Base-by-base conservation (phyloP, 2,888 invertebrate genomes). In the Trichacis sp. region DNA sequence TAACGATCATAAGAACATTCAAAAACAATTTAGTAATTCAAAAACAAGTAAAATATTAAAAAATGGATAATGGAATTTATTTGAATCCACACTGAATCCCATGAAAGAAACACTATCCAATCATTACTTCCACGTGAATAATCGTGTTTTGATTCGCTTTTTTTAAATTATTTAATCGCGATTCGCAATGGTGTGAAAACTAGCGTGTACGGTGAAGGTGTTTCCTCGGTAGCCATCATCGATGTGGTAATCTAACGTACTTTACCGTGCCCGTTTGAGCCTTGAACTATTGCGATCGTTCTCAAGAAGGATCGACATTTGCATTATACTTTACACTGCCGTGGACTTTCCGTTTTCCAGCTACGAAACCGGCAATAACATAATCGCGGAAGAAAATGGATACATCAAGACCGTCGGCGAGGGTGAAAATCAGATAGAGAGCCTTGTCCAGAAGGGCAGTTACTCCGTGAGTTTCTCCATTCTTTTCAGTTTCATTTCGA, bases 321-420 rank as follows among this genome's bases (percentile, higher is more conserved):
- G 64, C 67, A 63, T 63, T 54, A 58, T 50, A 43, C 57, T 58
- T 54, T 57, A 43, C 17, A 56, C 20, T 57, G 52, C 61, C 48
- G 60, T 24, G 60, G 58, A 64, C 42, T 60, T 63, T 51, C 42
- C 52, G 58, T 49, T 63, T 58, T 66, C 53, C 81, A 92, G 92
- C 71, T 94, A 93, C 79, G 93, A 94, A 85, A 94, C 94, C 62
- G 94, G 93, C 17, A 94, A 94, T 86, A 89, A 92, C 82, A 94
- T 94, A 70, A 85, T 90, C 1, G 92, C 93, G 29, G 89, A 93
- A 84, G 94, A 94, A 83, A 88, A 91, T 74, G 94, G 94, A 69
- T 92, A 88, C 86, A 84, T 94, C 65, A 93, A 90, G 84, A 86
- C 87, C 59, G 86, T 89, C 36, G 89, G 92, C 15, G 88, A 89